Conservation (phyloP, 1,140 invertebrate species). For the Lasaia peninsularis region DNA sequence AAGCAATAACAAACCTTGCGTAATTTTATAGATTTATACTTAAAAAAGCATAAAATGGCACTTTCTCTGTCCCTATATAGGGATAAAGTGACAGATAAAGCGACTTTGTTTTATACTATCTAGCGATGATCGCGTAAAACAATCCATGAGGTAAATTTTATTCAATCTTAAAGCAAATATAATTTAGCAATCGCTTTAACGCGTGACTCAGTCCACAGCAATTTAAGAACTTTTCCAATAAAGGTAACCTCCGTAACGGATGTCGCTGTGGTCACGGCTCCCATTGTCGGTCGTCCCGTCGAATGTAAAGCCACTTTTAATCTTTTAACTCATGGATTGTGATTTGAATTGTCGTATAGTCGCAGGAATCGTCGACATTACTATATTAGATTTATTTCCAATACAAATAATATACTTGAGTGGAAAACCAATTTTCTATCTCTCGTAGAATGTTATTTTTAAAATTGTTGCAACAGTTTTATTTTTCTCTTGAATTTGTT, state of each 20-base stretch:
- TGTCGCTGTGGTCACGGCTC: slow-evolving; percentile 47
- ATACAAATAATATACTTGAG: background rate
- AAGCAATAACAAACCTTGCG: too few relatives aligned
- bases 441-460: background rate
- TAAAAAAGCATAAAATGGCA: too few relatives aligned
- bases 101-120: too few relatives aligned
- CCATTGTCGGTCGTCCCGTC: slow-evolving; percentile 40
- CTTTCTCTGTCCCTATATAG: too few relatives aligned
- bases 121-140: too few relatives aligned
- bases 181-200: slow-evolving; percentile 24
- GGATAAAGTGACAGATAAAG: too few relatives aligned
- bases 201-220: slow-evolving; percentile 25
- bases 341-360: slow-evolving; percentile 13
- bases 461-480: too few relatives aligned
- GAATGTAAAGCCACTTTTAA: slow-evolving; percentile 58
- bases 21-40: too few relatives aligned
- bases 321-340: slow-evolving; percentile 39
- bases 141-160: too few relatives aligned
- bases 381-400: slow-evolving; percentile 1
- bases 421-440: background rate
- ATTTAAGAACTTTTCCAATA: slow-evolving; percentile 67
- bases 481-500: too few relatives aligned
- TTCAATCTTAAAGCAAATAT: too few relatives aligned
- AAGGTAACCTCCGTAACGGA: slow-evolving; percentile 44
- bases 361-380: slow-evolving; percentile 2